Conservation (phyloP, 1,140 invertebrate genomes). For the Procambarus clarkii region DNA sequence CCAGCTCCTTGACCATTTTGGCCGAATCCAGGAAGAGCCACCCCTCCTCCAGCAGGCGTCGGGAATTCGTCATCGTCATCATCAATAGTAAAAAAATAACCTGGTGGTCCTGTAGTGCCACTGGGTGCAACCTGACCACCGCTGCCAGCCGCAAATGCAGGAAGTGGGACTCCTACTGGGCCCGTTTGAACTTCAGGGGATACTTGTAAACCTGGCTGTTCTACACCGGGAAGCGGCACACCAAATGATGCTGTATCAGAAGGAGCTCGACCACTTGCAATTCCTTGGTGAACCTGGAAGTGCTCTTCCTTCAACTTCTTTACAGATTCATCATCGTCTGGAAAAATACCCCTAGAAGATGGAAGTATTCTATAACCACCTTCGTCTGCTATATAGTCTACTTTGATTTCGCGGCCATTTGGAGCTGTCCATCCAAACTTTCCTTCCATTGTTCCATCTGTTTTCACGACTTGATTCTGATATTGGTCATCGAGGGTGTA, state of each 20-base stretch:
- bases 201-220: not conserved
- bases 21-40: conserved; percentile 11
- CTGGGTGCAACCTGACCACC: not conserved
- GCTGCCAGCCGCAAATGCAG: conserved; percentile 27
- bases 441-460: conserved; percentile 63
- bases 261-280: not conserved
- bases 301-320: conserved; percentile 27
- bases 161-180: conserved; percentile 30
- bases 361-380: conserved; percentile 57
- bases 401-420: conserved; percentile 45
- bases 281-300: conserved; percentile 27
- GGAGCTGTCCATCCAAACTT: conserved; percentile 68
- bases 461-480: conserved; percentile 57
- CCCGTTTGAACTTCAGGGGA: not conserved
- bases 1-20: not conserved
- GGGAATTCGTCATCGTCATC: not conserved
- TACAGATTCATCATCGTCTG: conserved; percentile 40
- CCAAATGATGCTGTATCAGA: not conserved
- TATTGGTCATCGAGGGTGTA: conserved; percentile 64
- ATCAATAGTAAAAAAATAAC: not conserved
- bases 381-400: conserved; percentile 66
- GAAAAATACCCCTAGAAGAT: conserved; percentile 39
- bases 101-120: not conserved
- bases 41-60: not conserved
- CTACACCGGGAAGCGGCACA: conserved; percentile 16